Evolutionary conservation across 1,140 invertebrate species (phyloP).

Genomic region (Oreohelix idahoensis): DNA sequence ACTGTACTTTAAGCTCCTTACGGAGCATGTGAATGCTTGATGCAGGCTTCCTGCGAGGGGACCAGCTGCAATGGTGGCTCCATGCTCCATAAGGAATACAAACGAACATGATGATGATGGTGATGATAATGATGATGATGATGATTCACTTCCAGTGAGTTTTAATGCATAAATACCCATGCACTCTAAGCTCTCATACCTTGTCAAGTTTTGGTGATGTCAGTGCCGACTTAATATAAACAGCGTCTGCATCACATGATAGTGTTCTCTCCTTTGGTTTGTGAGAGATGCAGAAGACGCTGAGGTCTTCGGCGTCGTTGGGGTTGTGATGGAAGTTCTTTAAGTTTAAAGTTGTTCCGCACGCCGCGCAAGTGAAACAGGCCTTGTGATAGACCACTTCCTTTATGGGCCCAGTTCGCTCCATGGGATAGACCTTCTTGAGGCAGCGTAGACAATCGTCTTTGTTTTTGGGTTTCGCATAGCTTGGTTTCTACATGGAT

Average conservation of each 20-base stretch:
- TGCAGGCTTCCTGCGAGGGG: too few species aligned
- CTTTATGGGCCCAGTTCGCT: slow-evolving; percentile 48
- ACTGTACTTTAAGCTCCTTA: too few species aligned
- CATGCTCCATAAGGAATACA: too few species aligned
- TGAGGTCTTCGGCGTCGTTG: slow-evolving; percentile 43
- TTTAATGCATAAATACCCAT: too few species aligned
- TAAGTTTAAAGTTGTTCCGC: slow-evolving; percentile 37
- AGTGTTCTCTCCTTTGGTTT: slow-evolving; percentile 25
- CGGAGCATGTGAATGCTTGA: too few species aligned
- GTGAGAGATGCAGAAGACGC: slow-evolving; percentile 47
- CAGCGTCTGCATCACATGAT: slow-evolving; percentile 16
- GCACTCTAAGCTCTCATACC: not conserved
- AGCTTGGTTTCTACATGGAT: not conserved
- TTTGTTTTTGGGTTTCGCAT: slow-evolving; percentile 1
- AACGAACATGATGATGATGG: too few species aligned
- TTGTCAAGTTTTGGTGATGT: slow-evolving; percentile 30
- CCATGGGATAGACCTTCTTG: slow-evolving; percentile 47
- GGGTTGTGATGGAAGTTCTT: slow-evolving; percentile 48
- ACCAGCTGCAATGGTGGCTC: too few species aligned
- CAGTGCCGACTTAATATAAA: slow-evolving; percentile 36
- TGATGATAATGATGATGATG: too few species aligned
- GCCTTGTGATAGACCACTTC: slow-evolving; percentile 49
- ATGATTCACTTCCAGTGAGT: too few species aligned
- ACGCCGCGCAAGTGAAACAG: slow-evolving; percentile 48
- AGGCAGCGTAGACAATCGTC: slow-evolving; percentile 22